Base-by-base conservation (phyloP, 2,888 invertebrate genomes). In the Melitaea athalia region DNA sequence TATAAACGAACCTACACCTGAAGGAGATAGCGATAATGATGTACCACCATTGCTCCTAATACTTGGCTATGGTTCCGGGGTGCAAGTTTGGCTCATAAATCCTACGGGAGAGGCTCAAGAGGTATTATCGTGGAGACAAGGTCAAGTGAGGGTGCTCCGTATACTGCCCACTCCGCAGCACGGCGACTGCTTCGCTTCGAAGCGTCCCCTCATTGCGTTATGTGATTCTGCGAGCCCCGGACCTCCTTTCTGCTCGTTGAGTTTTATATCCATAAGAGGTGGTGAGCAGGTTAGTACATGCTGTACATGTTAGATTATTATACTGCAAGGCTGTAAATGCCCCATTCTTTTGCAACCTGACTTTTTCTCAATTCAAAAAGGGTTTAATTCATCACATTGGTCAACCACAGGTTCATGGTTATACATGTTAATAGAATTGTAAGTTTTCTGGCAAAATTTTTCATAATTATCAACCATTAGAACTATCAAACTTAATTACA, bases 41-140 rank as follows among this genome's bases (percentile, higher is more conserved):
- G 94, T 96, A 68, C 95, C 96, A 45, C 97, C 98, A 0, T 91
- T 99, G 60, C 93, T 99, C 33, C 93, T 99, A 17, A 95, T 98
- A 55, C 92, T 99, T 68, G 99, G 92, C 63, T 92, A 92, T 70
- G 92, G 92, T 33, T 84, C 92, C 0, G 92, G 86, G 43, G 90
- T 91, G 33, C 88, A 97, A 95, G 96, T 97, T 57, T 98, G 98
- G 98, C 94, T 96, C 64, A 94, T 98, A 72, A 95, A 96, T 15
- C 96, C 97, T 10, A 96, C 95, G 77, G 99, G 99, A 31, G 99
- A 99, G 85, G 99, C 99, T 2, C 96, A 97, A 71, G 99, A 99
- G 89, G 97, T 99, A 38, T 89, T 99, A 70, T 98, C 99, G 4
- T 98, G 98, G 96, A 94, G 98, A 63, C 98, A 99, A 87, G 98